A percentile compares a stretch with the other conserved stretches of the same genome.
These are phyloP conservation scores for Candidula unifasciata DNA, from an alignment of 2,888 invertebrate species.

Conservation along the genomic window DNA sequence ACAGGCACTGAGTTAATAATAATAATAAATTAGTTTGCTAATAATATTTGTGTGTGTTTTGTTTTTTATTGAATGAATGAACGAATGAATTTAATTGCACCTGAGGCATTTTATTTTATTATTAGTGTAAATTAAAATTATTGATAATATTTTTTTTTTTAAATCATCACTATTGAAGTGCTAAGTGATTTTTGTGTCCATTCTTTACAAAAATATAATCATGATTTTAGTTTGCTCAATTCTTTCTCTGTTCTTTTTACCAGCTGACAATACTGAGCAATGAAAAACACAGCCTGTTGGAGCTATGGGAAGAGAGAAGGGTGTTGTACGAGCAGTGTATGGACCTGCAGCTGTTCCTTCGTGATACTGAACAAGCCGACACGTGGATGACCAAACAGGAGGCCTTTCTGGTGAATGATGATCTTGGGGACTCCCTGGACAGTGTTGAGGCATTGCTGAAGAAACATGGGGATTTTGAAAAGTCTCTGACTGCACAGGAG, in stretches of 20 bases:
- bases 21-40: no score
- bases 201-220: background rate
- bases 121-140: no score
- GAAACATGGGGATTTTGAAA: slow-evolving; percentile 99
- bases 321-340: slow-evolving; percentile 99
- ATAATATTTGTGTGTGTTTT: no score
- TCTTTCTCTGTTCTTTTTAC: slow-evolving; percentile 24
- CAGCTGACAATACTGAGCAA: slow-evolving; percentile 86
- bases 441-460: slow-evolving; percentile 98
- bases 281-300: slow-evolving; percentile 89
- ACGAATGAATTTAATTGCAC: no score
- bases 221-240: background rate
- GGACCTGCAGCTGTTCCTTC: slow-evolving; percentile 98
- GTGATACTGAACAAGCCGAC: slow-evolving; percentile 99
- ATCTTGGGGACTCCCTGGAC: slow-evolving; percentile 98
- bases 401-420: slow-evolving; percentile 96
- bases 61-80: no score
- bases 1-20: no score
- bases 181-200: background rate
- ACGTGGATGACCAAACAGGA: slow-evolving; percentile 99
- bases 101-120: no score
- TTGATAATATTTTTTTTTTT: no score
- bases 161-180: no score
- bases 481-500: slow-evolving; percentile 98
- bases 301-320: slow-evolving; percentile 96